These are phyloP conservation scores for Typhlichthys eigenmanni DNA, from an alignment of 2,797 vertebrate species.

Conservation along the genomic window DNA sequence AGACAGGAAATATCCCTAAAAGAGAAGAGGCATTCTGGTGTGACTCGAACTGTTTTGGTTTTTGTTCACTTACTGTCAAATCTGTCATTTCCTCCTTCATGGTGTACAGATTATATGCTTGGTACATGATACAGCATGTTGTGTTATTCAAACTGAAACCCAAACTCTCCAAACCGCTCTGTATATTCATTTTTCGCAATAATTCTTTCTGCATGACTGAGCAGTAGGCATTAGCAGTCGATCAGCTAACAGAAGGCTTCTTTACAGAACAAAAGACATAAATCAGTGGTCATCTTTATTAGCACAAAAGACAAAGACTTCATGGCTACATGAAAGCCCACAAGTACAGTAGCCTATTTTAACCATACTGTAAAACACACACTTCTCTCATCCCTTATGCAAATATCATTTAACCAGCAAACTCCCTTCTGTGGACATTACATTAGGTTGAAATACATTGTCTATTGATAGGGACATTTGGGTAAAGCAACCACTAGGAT, in stretches of 20 bases:
- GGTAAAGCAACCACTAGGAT: slow-evolving; percentile 30
- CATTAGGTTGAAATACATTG: slow-evolving; percentile 54
- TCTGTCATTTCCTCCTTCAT: neutral
- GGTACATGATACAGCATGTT: neutral
- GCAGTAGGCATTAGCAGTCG: slow-evolving; percentile 4
- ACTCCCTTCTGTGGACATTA: slow-evolving; percentile 58
- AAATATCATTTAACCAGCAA: slow-evolving; percentile 24
- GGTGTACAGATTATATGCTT: neutral
- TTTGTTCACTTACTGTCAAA: neutral
- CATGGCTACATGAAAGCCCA: too few relatives aligned
- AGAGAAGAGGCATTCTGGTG: slow-evolving; percentile 5
- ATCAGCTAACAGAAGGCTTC: slow-evolving; percentile 8
- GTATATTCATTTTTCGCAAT: too few relatives aligned
- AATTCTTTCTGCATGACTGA: neutral
- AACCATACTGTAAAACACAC: slow-evolving; percentile 24
- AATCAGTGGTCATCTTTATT: slow-evolving; percentile 4
- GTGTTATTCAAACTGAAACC: neutral
- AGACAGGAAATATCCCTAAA: slow-evolving; percentile 31
- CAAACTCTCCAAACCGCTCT: neutral
- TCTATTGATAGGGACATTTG: slow-evolving; percentile 60
- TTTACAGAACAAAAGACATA: slow-evolving; percentile 20
- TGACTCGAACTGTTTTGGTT: neutral
- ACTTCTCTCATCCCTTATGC: too few relatives aligned
- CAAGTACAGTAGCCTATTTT: slow-evolving; percentile 2
- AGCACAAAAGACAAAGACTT: slow-evolving; percentile 20